These are phyloP conservation scores for Rallus crepitans DNA, from an alignment of 2,797 vertebrate species.

Conservation along the genomic window DNA sequence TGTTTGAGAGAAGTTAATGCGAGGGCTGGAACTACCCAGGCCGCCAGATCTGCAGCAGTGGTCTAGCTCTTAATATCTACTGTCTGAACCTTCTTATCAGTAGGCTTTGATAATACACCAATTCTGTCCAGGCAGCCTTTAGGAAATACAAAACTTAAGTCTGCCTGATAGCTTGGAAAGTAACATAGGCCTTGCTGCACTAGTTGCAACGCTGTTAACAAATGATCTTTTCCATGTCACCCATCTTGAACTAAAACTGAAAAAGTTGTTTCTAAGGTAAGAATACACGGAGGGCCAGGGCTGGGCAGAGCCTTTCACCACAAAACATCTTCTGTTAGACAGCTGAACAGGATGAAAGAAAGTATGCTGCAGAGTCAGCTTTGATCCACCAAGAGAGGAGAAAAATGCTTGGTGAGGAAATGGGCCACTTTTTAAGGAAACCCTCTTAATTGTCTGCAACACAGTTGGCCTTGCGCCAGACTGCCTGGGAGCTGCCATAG, in stretches of 20 bases:
- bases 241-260: background rate
- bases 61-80: background rate
- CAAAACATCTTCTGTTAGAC: background rate
- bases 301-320: background rate
- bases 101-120: background rate
- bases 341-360: background rate
- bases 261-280: background rate
- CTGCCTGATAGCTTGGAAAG: background rate
- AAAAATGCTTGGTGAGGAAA: background rate
- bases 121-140: background rate
- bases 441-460: background rate
- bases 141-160: background rate
- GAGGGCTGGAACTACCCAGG: background rate
- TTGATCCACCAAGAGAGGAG: background rate
- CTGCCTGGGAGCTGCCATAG: background rate
- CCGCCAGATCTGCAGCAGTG: background rate
- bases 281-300: background rate
- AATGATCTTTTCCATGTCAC: background rate
- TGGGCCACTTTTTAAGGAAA: background rate
- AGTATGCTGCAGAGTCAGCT: background rate
- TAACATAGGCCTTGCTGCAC: background rate
- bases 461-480: accelerated
- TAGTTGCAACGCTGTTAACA: background rate
- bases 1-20: background rate
- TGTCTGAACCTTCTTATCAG: background rate